A percentile compares a stretch with the other conserved stretches of the same genome.
Conservation (phyloP, 2,797 vertebrate species). For the Limosa lapponica region DNA sequence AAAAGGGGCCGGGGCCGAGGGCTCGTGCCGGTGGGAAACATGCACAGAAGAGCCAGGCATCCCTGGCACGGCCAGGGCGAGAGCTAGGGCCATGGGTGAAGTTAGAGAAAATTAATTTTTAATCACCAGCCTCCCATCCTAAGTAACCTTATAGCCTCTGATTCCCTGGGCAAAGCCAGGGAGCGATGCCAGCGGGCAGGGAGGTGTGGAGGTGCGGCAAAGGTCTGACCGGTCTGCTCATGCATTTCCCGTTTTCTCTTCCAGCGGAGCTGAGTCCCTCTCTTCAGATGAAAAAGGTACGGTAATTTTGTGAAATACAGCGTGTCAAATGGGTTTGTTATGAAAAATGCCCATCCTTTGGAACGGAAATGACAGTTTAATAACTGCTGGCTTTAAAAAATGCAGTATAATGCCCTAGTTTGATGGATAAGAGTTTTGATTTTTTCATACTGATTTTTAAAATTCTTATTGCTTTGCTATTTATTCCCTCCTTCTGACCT, state of each 20-base stretch:
- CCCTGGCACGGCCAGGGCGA: background rate
- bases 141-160: rapidly evolving
- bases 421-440: background rate
- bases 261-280: constrained; percentile 27
- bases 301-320: background rate
- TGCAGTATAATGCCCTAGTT: rapidly evolving
- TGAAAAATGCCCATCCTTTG: background rate
- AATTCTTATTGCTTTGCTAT: background rate
- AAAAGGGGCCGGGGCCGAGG: rapidly evolving
- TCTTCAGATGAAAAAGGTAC: constrained; percentile 65
- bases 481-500: background rate
- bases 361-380: background rate
- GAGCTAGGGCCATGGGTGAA: background rate
- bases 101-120: background rate
- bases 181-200: rapidly evolving
- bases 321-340: background rate
- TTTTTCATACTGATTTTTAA: background rate
- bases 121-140: background rate
- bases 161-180: background rate
- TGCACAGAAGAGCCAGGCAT: background rate
- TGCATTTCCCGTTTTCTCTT: background rate
- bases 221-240: background rate
- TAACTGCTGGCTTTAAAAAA: background rate
- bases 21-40: background rate
- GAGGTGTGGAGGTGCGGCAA: rapidly evolving